Percentiles rank a stretch among this genome's conserved stretches.
These are phyloP conservation scores for Crossoptilon crossoptilon DNA, from an alignment of 2,797 vertebrate species.

Conservation along the genomic window DNA sequence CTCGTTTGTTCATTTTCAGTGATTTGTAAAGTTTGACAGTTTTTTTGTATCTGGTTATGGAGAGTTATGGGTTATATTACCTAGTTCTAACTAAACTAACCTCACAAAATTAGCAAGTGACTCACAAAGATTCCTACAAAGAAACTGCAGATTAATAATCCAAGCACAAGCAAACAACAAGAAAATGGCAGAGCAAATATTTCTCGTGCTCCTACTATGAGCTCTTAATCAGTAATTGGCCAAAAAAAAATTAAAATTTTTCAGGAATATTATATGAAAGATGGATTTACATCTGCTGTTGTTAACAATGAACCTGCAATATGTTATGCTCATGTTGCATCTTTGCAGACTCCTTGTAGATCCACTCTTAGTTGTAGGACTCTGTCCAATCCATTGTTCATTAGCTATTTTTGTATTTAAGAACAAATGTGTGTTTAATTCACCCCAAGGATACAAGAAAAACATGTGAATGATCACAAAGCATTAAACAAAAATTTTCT, in stretches of 20 bases:
- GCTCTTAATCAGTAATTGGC: neutral
- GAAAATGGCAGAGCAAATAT: neutral
- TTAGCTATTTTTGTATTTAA: neutral
- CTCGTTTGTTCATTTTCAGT: neutral
- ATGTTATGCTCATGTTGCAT: no score
- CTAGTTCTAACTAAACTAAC: neutral
- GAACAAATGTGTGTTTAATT: neutral
- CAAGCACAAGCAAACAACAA: neutral
- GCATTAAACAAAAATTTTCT: neutral
- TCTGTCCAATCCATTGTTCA: neutral
- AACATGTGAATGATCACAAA: neutral
- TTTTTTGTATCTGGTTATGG: neutral
- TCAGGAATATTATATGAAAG: neutral
- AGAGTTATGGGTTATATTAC: neutral
- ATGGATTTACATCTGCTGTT: fast-evolving
- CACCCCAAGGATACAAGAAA: neutral
- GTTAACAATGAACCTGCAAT: neutral
- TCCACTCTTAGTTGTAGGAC: neutral
- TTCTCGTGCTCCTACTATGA: fast-evolving
- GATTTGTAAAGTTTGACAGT: neutral
- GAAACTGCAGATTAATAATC: neutral
- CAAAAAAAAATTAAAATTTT: neutral
- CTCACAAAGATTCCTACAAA: neutral
- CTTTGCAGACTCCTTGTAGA: neutral
- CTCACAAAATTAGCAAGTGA: neutral